Base-by-base conservation (phyloP, 1,140 invertebrate genomes). In the Frieseomelitta varia region DNA sequence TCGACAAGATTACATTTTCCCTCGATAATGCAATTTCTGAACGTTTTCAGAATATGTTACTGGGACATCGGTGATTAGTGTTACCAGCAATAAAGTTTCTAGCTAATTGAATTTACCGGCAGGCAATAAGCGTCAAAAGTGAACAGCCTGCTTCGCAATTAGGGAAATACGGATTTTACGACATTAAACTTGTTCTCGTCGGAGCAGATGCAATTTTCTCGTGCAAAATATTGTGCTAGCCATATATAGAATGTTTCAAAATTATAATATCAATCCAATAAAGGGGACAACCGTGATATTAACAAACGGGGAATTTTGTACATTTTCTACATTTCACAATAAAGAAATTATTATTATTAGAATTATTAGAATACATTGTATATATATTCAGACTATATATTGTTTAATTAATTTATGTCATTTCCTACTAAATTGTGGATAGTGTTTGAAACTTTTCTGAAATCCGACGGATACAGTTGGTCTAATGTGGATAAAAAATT, bases 1-100 rank as follows among this genome's bases (percentile, higher is more conserved):
- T 73, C 71, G 39, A 65, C 27, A 24, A 21, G 19, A 81, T 74
- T 81, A 56, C 61, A 81, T 74, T 74, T 51, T 53, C 79, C 10
- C 27, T 21, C 8, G 24, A 14, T 79, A 75, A 75, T n/a, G 71
- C 15, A 75, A 81, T 81, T 81, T 75, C 34, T 6, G 39, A 0
- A 27, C 79, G 58, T 74, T 81, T 74, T 75, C 61, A 47, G 71
- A 81, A 72, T 79, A 79, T 72, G 79, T 80, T 80, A 51, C 78
- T 47, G 67, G 67, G 65, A 3, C 53, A 80, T 51, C 12, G 11
- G n/a, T 51, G 53, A 80, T 80, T 72, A 80, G 53, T 51, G 51
- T 61, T 47, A 61, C 24, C 34, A 11, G 68, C 79, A 39, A 80
- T 80, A 80, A 80, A 72, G 17, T 58, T 30, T 15, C 24, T 12